These are phyloP conservation scores for Pachymerium ferrugineum DNA, from an alignment of 2,888 invertebrate species.

Conservation along the genomic window DNA sequence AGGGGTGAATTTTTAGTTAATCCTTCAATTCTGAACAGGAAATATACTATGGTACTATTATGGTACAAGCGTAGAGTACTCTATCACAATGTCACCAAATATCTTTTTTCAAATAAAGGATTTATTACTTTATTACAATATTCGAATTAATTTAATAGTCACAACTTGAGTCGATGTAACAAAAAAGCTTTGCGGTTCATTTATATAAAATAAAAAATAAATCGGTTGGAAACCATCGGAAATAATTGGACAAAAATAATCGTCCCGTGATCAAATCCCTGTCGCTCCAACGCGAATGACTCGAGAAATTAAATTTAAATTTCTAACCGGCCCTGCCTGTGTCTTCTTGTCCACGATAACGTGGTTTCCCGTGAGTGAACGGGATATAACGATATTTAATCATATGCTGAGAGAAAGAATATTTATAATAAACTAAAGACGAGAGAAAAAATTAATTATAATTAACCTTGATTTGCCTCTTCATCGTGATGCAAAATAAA, in stretches of 20 bases:
- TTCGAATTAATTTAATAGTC: too few species aligned
- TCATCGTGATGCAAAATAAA: slow-evolving; percentile 97
- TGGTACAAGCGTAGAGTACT: too few species aligned
- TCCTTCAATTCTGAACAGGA: too few species aligned
- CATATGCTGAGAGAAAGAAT: slow-evolving; percentile 78
- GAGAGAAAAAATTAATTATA: neutral
- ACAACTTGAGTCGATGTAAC: too few species aligned
- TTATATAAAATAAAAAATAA: too few species aligned
- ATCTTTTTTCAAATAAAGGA: too few species aligned
- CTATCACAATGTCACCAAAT: too few species aligned
- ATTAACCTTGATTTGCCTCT: slow-evolving; percentile 94
- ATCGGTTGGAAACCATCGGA: neutral
- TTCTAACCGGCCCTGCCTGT: slow-evolving; percentile 29
- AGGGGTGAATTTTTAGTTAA: too few species aligned
- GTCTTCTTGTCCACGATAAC: slow-evolving; percentile 60
- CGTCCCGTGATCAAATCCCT: neutral
- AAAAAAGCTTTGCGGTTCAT: too few species aligned
- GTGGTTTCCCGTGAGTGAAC: slow-evolving; percentile 96
- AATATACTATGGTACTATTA: too few species aligned
- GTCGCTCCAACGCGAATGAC: neutral
- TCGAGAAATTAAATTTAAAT: neutral
- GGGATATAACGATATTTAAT: slow-evolving; percentile 98
- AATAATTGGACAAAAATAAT: neutral
- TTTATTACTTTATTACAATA: too few species aligned
- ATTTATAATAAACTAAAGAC: neutral